Evolutionary conservation across 64 coral and sea anemone genomes (phyloP).

Genomic region (Pachyseris speciosa): DNA sequence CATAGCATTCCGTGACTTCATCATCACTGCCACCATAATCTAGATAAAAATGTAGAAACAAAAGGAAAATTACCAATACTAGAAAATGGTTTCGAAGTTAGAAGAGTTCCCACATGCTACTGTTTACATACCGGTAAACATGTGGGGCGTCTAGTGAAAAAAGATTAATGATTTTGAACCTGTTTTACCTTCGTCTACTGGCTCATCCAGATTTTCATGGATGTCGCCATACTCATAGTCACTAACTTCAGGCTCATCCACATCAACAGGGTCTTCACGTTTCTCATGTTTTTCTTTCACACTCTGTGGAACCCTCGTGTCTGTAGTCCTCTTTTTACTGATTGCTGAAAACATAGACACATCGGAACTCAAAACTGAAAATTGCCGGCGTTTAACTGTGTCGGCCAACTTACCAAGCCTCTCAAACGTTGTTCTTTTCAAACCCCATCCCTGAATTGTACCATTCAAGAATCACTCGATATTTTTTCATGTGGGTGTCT

Average conservation of each 20-base stretch:
- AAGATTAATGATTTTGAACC: no score
- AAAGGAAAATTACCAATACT: background rate
- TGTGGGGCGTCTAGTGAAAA: no score
- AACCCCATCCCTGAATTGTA: no score
- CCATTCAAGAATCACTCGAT: no score
- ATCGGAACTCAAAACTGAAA: no score
- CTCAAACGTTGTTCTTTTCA: no score
- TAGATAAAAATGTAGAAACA: background rate
- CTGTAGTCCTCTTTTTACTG: background rate
- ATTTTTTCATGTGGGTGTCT: no score
- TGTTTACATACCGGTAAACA: no score
- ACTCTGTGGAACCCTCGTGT: background rate
- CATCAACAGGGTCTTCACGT: background rate
- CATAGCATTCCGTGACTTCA: conserved; percentile 7
- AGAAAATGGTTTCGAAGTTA: no score
- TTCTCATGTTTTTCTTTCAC: background rate
- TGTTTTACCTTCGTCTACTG: background rate
- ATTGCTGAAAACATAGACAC: background rate
- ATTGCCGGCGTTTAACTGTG: no score
- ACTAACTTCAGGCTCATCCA: background rate
- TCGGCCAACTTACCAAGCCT: no score
- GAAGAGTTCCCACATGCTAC: no score
- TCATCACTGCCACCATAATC: background rate
- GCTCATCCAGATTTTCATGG: background rate
- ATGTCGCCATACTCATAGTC: background rate